Conservation (phyloP, 1,140 invertebrate genomes). For the Drosophila mojavensis region DNA sequence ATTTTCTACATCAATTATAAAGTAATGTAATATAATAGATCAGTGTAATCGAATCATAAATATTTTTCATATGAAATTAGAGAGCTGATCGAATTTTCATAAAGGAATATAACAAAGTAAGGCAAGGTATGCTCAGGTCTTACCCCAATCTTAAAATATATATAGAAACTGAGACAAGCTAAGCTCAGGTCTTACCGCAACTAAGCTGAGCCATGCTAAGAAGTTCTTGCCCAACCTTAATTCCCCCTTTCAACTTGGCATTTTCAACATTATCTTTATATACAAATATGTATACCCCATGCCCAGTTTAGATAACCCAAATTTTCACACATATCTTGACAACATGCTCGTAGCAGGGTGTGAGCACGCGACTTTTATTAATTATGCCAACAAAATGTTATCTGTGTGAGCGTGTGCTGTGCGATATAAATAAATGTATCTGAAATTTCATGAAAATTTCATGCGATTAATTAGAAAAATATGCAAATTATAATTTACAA, state of each 20-base stretch:
- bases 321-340: slow-evolving; percentile 47
- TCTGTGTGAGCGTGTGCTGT: slow-evolving; percentile 43
- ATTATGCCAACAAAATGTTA: slow-evolving; percentile 68
- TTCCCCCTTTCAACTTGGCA: neutral
- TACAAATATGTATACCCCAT: neutral
- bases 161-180: too few species aligned
- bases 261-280: neutral
- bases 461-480: slow-evolving; percentile 79
- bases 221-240: too few species aligned
- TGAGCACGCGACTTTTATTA: slow-evolving; percentile 75
- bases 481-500: slow-evolving; percentile 63
- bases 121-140: too few species aligned
- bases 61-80: too few species aligned
- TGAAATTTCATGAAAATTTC: slow-evolving; percentile 63
- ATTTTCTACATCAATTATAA: too few species aligned
- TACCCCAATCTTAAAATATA: too few species aligned
- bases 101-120: too few species aligned
- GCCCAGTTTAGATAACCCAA: slow-evolving; percentile 32
- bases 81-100: too few species aligned
- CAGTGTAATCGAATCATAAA: too few species aligned
- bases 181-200: too few species aligned
- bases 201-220: too few species aligned
- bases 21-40: too few species aligned
- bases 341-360: slow-evolving; percentile 45
- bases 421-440: slow-evolving; percentile 12